Evolutionary conservation across 2,797 vertebrate species (phyloP).

Genomic region (Catamblyrhynchus diadema): DNA sequence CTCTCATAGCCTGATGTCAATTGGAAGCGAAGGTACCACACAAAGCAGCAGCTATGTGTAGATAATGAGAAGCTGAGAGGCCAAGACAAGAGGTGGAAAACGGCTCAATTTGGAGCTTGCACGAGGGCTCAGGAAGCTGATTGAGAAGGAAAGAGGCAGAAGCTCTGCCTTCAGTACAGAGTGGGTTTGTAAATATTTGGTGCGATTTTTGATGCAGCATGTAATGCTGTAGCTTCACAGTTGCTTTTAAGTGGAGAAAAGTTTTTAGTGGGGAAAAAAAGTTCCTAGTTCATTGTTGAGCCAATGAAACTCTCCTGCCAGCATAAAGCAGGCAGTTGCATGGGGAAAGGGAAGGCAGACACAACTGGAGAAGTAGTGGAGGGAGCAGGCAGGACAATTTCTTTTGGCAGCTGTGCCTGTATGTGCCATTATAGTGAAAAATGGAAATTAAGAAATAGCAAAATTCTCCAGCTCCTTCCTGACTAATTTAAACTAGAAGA

Average conservation of each 20-base stretch:
- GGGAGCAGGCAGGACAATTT: background rate
- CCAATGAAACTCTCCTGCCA: background rate
- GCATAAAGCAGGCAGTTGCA: background rate
- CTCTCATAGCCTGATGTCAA: background rate
- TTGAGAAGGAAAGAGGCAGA: background rate
- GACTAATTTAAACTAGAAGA: background rate
- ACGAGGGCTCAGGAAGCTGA: background rate
- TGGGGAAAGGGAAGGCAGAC: background rate
- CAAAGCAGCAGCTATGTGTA: slow-evolving; percentile 8
- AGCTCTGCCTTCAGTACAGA: background rate
- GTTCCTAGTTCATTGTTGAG: background rate
- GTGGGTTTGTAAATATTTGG: background rate
- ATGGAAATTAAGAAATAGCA: background rate
- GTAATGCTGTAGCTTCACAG: background rate
- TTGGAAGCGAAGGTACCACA: background rate
- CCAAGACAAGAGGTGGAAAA: background rate
- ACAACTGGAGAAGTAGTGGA: background rate
- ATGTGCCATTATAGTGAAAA: background rate
- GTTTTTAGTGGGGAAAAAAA: background rate
- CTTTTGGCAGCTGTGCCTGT: background rate
- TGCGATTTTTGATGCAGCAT: background rate
- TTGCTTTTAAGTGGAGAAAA: background rate
- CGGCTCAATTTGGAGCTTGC: background rate
- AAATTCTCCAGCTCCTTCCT: background rate
- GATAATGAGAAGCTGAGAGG: background rate